Conservation (phyloP, 2,113 vertebrate genomes). For the Circaetus cinerascens region DNA sequence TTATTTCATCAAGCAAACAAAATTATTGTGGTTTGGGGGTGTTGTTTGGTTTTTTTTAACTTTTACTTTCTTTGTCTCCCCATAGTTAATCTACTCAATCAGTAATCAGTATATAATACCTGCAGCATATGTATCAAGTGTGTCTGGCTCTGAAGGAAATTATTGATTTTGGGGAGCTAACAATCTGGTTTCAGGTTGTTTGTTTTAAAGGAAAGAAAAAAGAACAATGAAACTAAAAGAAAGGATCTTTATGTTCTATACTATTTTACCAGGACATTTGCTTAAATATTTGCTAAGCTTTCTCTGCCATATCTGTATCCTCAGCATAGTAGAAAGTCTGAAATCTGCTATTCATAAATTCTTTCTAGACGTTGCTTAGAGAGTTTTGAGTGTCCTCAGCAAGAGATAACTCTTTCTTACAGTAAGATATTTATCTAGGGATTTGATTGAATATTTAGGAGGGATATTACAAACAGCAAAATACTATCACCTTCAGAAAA, state of each 20-base stretch:
- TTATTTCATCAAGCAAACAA: not conserved
- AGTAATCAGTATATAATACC: not conserved
- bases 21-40: not conserved
- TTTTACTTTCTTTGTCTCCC: not conserved
- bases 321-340: not conserved
- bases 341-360: not conserved
- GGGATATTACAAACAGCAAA: not conserved
- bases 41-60: not conserved
- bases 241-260: not conserved
- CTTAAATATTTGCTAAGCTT: not conserved
- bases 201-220: not conserved
- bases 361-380: not conserved
- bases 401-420: not conserved
- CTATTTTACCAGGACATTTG: not conserved
- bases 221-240: not conserved
- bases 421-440: not conserved
- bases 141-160: not conserved
- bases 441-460: not conserved
- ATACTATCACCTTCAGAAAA: not conserved
- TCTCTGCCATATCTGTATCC: not conserved
- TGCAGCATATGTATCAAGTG: not conserved
- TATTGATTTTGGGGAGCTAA: not conserved
- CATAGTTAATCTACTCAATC: not conserved
- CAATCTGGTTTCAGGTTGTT: not conserved
- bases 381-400: not conserved